Base-by-base conservation (phyloP, 2,888 invertebrate species). In the Eumacrocentrus americanus region DNA sequence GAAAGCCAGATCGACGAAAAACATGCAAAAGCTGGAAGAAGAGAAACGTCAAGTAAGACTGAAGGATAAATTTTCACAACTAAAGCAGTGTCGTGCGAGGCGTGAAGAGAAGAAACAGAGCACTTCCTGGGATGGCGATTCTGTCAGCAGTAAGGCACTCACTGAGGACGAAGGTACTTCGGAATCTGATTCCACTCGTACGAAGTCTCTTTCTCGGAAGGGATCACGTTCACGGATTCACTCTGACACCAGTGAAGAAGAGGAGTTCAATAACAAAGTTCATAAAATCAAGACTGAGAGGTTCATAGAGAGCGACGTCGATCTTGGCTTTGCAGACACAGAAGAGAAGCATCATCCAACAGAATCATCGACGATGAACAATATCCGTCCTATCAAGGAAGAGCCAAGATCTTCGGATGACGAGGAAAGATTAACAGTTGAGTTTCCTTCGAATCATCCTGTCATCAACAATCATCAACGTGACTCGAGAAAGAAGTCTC, bases 1-100 rank as follows among this genome's bases (percentile, higher is more conserved):
- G 0, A 95, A 95, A 81, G 95, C 95, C 2, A 87, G 95, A 38
- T 94, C 95, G 20, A 94, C 94, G 72, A 94, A 95, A 81, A 95
- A 94, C 79, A 92, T 94, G 91, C 92, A 94, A 78, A 94, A 94
- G 76, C 89, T 93, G 76, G 92, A 92, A 76, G 94, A 94, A 80
- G 92, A 94, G 81, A 93, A 93, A 77, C 85, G 91, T 0, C 89
- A 91, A 78, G 94, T 94, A 76, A 68, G 79, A 25, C 48, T 81
- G 14, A 92, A 94, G 80, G 94, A 94, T 6, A 94, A 94, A 81
- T 95, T 95, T 76, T 90, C 90, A 69, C 91, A 92, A 74, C 78
- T 95, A 62, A 94, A 95, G 77, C 92, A 94, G 78, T 90, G 92
- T 73, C 85, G 94, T 66, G 93, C 93, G 1, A 91, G 94, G 75